These are phyloP conservation scores for Corythornis vintsioides DNA, from an alignment of 2,113 vertebrate genomes.

Conservation along the genomic window DNA sequence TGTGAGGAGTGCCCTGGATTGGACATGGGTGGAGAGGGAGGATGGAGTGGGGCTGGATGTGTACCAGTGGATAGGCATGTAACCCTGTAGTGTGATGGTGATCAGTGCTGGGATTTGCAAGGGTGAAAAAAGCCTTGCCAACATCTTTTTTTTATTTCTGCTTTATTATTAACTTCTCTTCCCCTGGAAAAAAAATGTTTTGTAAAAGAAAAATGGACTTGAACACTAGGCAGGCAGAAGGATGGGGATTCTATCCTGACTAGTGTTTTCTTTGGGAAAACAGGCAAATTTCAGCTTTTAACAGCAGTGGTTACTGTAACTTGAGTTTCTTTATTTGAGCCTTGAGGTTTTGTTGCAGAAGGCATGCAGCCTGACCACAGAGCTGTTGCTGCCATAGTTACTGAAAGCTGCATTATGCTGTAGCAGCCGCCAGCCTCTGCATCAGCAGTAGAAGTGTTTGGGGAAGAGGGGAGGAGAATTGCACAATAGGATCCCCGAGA, in stretches of 20 bases:
- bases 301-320: neutral
- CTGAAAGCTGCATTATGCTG: slow-evolving; percentile 66
- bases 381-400: slow-evolving; percentile 63
- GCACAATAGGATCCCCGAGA: slow-evolving; percentile 43
- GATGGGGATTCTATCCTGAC: neutral
- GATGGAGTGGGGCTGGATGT: neutral
- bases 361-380: slow-evolving; percentile 20
- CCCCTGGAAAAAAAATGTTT: neutral
- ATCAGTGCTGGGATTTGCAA: neutral
- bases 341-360: slow-evolving; percentile 39
- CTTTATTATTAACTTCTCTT: slow-evolving; percentile 1
- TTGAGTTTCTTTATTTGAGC: slow-evolving; percentile 20
- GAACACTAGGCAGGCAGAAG: neutral
- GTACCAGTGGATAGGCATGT: neutral
- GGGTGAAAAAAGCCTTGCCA: neutral
- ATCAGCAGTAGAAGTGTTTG: slow-evolving; percentile 53
- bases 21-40: neutral
- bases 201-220: neutral
- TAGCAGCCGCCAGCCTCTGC: slow-evolving; percentile 65
- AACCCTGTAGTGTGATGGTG: neutral
- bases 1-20: neutral
- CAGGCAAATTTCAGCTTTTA: neutral
- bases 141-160: neutral
- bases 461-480: slow-evolving; percentile 50
- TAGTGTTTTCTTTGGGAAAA: neutral